Percentiles rank a stretch among this genome's conserved stretches.
Conservation (phyloP, 2,888 invertebrate species). For the Subacronicta megacephala region DNA sequence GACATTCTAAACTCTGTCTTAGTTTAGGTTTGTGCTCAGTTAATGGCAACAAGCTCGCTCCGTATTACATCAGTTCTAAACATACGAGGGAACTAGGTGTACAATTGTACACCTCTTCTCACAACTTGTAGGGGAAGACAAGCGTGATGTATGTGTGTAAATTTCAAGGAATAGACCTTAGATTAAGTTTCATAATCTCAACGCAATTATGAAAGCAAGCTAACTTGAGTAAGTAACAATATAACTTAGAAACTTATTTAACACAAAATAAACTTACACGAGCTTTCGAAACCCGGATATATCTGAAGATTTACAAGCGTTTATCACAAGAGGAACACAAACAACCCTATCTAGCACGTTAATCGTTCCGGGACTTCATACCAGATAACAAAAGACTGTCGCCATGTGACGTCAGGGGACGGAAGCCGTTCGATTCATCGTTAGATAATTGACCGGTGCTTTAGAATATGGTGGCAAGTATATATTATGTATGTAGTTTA, state of each 20-base stretch:
- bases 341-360: conserved; percentile 42
- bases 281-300: conserved; percentile 16
- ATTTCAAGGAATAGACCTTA: too few relatives aligned
- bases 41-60: too few relatives aligned
- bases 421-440: conserved; percentile 47
- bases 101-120: too few relatives aligned
- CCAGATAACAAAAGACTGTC: conserved; percentile 54
- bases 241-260: conserved; percentile 22
- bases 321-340: conserved; percentile 41
- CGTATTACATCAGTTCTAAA: too few relatives aligned
- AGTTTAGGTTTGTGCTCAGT: too few relatives aligned
- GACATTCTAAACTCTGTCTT: too few relatives aligned
- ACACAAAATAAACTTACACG: conserved; percentile 11
- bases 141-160: too few relatives aligned
- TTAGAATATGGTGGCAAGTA: too few relatives aligned
- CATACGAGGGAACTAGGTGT: too few relatives aligned
- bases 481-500: too few relatives aligned
- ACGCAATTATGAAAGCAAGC: neutral
- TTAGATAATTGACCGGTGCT: conserved; percentile 42
- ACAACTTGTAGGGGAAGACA: too few relatives aligned
- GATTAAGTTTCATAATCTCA: too few relatives aligned
- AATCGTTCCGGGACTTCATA: conserved; percentile 47
- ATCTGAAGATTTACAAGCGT: conserved; percentile 36
- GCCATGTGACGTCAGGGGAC: conserved; percentile 35
- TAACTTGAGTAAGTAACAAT: conserved; percentile 5